Base-by-base conservation (phyloP, 2,113 vertebrate species). In the Guaruba guarouba region DNA sequence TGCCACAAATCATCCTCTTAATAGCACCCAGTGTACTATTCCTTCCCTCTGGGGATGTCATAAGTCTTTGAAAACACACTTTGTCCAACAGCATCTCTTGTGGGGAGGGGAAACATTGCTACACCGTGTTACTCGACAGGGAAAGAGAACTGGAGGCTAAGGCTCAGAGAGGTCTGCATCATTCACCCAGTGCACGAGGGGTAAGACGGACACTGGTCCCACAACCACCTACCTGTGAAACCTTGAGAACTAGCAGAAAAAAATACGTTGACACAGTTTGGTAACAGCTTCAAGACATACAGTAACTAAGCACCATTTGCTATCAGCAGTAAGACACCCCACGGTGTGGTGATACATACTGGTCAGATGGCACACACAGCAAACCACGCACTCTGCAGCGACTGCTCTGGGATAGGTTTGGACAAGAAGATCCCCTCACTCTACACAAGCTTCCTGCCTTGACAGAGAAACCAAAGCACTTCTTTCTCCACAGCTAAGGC, bases 291-390 rank as follows among this genome's bases (percentile, higher is more conserved):
- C 78, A 86, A 94, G 95, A 96, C 96, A 89, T 4, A 93, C 92
- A 92, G 86, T 76, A 86, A 93, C 95, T 96, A 93, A 96, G 95
- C 95, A 92, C 93, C 92, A 9, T 71, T 84, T 92, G 39, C 88
- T 93, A 82, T 81, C 94, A 96, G 95, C 96, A 96, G 94, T 97
- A 97, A 97, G 96, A 97, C 96, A 96, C 95, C 86, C 95, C 96
- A 96, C 79, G 96, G 96, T 97, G 96, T 97, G 97, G 95, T 97
- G 97, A 97, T 97, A 96, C 95, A 88, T 73, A 93, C 94, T 93
- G 96, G 61, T 86, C 87, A 83, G 87, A 63, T 85, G 93, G 90
- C 92, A 95, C 95, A 95, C 95, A 93, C 86, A 96, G 96, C 93
- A 96, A 97, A 93, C 84, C 96, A 96, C 88, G 84, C 95, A 97